These are phyloP conservation scores for Cichladusa arquata DNA, from an alignment of 2,113 vertebrate species.

Conservation along the genomic window DNA sequence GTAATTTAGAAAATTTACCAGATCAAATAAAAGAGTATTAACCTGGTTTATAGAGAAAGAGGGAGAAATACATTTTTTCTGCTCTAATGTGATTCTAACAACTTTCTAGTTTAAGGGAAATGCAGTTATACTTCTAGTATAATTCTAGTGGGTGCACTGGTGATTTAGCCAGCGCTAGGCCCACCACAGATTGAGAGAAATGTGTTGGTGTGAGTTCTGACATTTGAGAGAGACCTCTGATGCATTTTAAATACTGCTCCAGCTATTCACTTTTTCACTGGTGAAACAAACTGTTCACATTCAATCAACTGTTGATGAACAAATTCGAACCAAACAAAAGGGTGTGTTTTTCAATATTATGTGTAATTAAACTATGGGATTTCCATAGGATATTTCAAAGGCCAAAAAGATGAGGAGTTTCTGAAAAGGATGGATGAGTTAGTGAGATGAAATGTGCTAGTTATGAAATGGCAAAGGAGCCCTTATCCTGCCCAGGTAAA, in stretches of 20 bases:
- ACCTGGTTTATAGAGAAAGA: neutral
- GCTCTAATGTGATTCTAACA: neutral
- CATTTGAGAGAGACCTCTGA: neutral
- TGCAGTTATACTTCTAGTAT: neutral
- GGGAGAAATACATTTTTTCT: neutral
- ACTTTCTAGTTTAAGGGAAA: neutral
- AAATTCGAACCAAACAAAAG: neutral
- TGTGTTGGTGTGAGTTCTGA: neutral
- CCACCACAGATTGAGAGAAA: neutral
- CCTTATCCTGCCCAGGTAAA: too few relatives aligned
- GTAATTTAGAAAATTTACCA: neutral
- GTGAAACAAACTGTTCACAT: neutral
- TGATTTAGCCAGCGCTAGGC: too few relatives aligned
- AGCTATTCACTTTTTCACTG: neutral
- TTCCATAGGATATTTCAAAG: neutral
- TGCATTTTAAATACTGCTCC: neutral
- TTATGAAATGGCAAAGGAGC: neutral
- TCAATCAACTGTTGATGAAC: neutral
- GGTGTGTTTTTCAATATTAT: neutral
- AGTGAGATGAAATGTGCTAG: neutral
- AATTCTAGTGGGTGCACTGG: too few relatives aligned
- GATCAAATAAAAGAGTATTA: neutral
- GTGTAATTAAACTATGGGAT: neutral
- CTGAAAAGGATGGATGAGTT: neutral
- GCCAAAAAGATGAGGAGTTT: neutral